Evolutionary conservation across 2,888 invertebrate species (phyloP).

Genomic region (Acanthosepion pharaonis): DNA sequence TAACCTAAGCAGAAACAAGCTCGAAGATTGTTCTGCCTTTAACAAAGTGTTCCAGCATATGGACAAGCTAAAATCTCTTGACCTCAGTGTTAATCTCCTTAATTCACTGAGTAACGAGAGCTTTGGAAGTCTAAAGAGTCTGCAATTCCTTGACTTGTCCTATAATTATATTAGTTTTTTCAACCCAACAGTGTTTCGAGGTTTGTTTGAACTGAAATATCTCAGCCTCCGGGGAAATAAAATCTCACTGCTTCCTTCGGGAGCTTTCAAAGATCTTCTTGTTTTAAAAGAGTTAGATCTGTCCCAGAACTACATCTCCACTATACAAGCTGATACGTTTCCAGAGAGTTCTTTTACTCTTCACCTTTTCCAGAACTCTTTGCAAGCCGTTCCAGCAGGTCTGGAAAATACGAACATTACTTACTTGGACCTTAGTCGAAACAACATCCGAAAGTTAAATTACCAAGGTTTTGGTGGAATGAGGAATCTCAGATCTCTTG

Average conservation of each 20-base stretch:
- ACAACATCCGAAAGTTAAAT: neutral
- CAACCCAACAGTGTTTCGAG: neutral
- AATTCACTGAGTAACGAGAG: constrained; percentile 24
- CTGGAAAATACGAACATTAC: neutral
- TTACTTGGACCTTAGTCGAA: constrained; percentile 39
- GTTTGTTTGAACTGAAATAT: neutral
- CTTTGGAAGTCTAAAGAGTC: neutral
- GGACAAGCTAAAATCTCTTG: neutral
- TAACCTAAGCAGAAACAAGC: neutral
- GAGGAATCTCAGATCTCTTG: neutral
- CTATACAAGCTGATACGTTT: neutral
- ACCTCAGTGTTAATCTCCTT: constrained; percentile 3
- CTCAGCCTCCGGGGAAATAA: constrained; percentile 17
- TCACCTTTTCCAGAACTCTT: constrained; percentile 11
- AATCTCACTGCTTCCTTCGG: neutral
- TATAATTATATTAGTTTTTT: constrained; percentile 14
- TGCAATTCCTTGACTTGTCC: neutral
- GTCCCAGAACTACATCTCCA: constrained; percentile 23
- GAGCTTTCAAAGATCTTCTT: neutral
- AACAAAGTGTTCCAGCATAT: constrained; percentile 35
- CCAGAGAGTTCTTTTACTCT: neutral
- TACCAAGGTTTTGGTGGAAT: constrained; percentile 25
- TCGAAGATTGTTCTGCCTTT: constrained; percentile 8
- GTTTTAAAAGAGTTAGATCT: neutral
- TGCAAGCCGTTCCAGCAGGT: neutral